Evolutionary conservation across 2,113 vertebrate species (phyloP).

Genomic region (Glaucomys volans): DNA sequence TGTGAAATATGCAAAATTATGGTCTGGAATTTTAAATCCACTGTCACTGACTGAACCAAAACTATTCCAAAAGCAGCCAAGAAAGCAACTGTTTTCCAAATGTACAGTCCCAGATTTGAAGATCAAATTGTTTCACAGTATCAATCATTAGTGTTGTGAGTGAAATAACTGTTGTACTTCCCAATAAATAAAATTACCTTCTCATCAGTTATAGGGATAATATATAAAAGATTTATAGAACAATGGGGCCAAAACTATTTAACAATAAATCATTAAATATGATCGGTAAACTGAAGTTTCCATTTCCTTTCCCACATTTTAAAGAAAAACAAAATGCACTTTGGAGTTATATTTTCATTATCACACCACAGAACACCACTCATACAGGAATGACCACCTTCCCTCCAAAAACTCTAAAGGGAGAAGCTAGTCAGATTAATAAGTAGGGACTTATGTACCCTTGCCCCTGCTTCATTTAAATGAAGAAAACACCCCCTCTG

Average conservation of each 20-base stretch:
- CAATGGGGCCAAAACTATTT: not conserved
- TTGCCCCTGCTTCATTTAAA: not conserved
- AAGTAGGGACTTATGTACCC: not conserved
- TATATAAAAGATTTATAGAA: conserved; percentile 32
- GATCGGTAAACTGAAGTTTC: conserved; percentile 39
- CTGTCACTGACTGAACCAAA: conserved; percentile 12
- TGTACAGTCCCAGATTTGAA: not conserved
- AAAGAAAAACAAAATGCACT: conserved; percentile 32
- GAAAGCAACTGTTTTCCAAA: conserved; percentile 52
- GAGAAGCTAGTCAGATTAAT: conserved; percentile 8
- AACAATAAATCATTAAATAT: conserved; percentile 54
- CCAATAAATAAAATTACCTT: conserved; percentile 51
- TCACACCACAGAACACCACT: not conserved
- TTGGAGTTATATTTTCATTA: conserved; percentile 23
- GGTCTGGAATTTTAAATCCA: conserved; percentile 33
- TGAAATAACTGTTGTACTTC: conserved; percentile 12
- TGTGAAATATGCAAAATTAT: conserved; percentile 47
- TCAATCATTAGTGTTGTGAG: conserved; percentile 14
- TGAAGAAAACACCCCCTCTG: not conserved
- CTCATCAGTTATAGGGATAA: conserved; percentile 36
- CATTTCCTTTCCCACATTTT: conserved; percentile 22
- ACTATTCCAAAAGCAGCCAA: conserved; percentile 55
- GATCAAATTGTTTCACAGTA: conserved; percentile 46
- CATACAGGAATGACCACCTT: not conserved
- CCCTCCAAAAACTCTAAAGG: not conserved